These are phyloP conservation scores for Margaritifera margaritifera DNA, from an alignment of 2,888 invertebrate species.

Conservation along the genomic window DNA sequence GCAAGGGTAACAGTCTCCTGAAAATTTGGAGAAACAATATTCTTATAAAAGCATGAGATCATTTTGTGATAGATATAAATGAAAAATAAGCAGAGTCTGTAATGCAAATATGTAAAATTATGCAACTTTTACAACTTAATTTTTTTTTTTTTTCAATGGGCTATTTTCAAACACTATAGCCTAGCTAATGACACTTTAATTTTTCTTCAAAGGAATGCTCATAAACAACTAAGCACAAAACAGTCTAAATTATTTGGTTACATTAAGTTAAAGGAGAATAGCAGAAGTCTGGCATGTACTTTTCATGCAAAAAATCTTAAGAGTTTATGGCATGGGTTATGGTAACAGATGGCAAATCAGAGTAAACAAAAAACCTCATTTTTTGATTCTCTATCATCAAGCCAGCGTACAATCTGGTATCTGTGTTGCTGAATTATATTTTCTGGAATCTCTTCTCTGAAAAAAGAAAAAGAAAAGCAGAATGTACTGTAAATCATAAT, in stretches of 20 bases:
- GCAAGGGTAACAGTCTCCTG: slow-evolving; percentile 64
- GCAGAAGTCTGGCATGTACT: too few relatives aligned
- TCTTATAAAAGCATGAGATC: neutral
- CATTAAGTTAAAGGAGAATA: too few relatives aligned
- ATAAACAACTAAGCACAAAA: too few relatives aligned
- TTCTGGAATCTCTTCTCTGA: slow-evolving; percentile 66
- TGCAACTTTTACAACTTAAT: neutral
- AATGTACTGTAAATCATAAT: too few relatives aligned
- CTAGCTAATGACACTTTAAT: too few relatives aligned
- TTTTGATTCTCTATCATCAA: slow-evolving; percentile 61
- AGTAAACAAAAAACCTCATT: slow-evolving; percentile 50
- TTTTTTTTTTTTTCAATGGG: too few relatives aligned
- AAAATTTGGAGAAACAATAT: too few relatives aligned
- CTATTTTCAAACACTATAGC: too few relatives aligned
- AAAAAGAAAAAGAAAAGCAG: slow-evolving; percentile 1
- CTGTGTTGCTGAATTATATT: slow-evolving; percentile 67
- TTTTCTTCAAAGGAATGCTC: too few relatives aligned
- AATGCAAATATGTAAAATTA: neutral
- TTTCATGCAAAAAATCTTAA: neutral
- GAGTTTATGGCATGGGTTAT: too few relatives aligned
- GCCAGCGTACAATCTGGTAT: slow-evolving; percentile 63
- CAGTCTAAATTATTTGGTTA: too few relatives aligned
- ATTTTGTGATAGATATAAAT: neutral
- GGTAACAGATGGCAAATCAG: too few relatives aligned
- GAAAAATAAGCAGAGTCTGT: neutral